Conservation (phyloP, 2,113 vertebrate species). For the Vombatus ursinus region DNA sequence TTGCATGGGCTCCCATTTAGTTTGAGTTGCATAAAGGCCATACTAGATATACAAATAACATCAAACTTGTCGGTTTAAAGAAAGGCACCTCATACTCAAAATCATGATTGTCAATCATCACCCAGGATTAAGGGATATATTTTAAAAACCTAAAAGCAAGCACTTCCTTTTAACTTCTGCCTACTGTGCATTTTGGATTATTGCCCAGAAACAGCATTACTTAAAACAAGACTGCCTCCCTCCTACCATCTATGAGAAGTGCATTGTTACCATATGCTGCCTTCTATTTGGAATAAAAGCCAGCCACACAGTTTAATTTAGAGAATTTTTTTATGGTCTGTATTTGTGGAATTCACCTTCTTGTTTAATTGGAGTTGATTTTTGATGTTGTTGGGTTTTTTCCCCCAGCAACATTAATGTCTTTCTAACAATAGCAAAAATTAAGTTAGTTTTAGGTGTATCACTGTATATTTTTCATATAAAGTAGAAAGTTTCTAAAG, state of each 20-base stretch:
- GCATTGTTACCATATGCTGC: constrained; percentile 78
- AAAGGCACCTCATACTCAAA: constrained; percentile 99
- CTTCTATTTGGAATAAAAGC: constrained; percentile 69
- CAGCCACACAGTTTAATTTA: constrained; percentile 77
- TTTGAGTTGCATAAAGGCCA: constrained; percentile 92
- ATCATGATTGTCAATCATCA: constrained; percentile 99
- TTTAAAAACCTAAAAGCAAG: constrained; percentile 99
- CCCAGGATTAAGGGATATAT: constrained; percentile 99
- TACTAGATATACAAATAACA: constrained; percentile 99
- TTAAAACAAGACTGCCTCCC: constrained; percentile 98
- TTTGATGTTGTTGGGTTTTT: constrained; percentile 79
- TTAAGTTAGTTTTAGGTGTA: constrained; percentile 76
- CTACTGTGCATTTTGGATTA: constrained; percentile 90
- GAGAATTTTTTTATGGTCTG: constrained; percentile 72
- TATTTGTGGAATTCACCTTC: constrained; percentile 75
- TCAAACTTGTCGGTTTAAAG: constrained; percentile 99
- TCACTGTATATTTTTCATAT: constrained; percentile 14
- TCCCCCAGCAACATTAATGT: constrained; percentile 55
- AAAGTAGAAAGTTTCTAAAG: constrained; percentile 63
- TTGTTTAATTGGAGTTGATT: constrained; percentile 80
- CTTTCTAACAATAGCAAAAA: constrained; percentile 65
- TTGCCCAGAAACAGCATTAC: constrained; percentile 86
- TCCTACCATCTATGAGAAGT: constrained; percentile 82
- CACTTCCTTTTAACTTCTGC: constrained; percentile 96
- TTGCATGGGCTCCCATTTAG: constrained; percentile 86